Percentiles rank a stretch among this genome's conserved stretches.
These are phyloP conservation scores for Thereva nobilitata DNA, from an alignment of 2,888 invertebrate genomes.

Conservation along the genomic window DNA sequence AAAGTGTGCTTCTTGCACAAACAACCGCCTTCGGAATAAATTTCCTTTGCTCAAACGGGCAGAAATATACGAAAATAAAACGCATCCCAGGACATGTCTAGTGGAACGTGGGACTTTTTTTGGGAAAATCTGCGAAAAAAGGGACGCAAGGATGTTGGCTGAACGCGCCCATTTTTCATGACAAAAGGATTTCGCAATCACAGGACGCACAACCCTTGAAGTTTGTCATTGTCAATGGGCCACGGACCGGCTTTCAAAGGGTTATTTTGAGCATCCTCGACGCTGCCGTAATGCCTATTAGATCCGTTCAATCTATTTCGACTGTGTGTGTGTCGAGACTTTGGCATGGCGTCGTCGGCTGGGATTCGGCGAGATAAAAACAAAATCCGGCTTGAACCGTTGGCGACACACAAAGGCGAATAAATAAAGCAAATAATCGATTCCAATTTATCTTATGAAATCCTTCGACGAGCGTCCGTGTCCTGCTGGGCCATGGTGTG, in stretches of 20 bases:
- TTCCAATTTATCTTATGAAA: constrained; percentile 27
- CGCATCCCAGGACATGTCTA: too few species aligned
- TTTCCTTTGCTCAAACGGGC: too few species aligned
- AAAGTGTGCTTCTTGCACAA: too few species aligned
- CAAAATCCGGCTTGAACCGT: constrained; percentile 6
- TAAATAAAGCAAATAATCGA: constrained; percentile 33
- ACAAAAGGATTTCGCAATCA: neutral
- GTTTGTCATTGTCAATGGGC: constrained; percentile 10
- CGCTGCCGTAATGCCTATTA: constrained; percentile 20
- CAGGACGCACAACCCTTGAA: neutral
- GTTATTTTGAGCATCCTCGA: constrained; percentile 16
- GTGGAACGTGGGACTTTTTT: too few species aligned
- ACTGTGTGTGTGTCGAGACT: too few species aligned
- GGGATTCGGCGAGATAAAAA: neutral
- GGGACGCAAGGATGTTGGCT: too few species aligned
- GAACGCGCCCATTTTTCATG: too few species aligned
- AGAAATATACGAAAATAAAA: too few species aligned
- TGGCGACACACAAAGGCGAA: constrained; percentile 12
- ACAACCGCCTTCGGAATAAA: too few species aligned
- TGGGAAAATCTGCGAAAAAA: too few species aligned
- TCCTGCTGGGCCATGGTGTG: neutral
- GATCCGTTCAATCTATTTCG: constrained; percentile 5
- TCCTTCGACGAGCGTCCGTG: constrained; percentile 4
- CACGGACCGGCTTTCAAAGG: constrained; percentile 16
- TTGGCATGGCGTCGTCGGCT: too few species aligned